These are phyloP conservation scores for Regulus satrapa DNA, from an alignment of 2,113 vertebrate species.

Conservation along the genomic window DNA sequence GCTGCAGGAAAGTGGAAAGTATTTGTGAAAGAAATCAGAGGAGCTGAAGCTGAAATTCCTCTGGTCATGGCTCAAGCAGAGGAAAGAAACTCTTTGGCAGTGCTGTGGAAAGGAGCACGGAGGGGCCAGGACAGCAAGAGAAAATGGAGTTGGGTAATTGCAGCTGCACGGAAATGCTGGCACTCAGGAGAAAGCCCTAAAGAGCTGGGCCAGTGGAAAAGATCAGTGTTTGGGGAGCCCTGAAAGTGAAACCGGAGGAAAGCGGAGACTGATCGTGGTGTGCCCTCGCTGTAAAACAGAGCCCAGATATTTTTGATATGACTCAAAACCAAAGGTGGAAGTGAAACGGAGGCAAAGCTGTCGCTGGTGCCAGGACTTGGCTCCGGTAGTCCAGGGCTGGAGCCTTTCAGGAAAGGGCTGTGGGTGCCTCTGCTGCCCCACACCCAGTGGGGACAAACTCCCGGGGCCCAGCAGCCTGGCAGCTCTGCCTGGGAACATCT, in stretches of 20 bases:
- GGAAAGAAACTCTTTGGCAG: not conserved
- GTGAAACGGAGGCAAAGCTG: not conserved
- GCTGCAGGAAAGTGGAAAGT: constrained; percentile 1
- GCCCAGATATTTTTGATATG: not conserved
- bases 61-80: not conserved
- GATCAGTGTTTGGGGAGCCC: not conserved
- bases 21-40: constrained; percentile 7
- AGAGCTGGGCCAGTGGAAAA: not conserved
- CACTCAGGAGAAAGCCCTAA: not conserved
- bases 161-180: not conserved
- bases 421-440: not conserved
- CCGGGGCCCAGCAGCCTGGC: not conserved
- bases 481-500: not conserved
- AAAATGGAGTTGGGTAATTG: not conserved
- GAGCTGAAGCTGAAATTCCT: constrained; percentile 15
- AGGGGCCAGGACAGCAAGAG: not conserved
- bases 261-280: not conserved
- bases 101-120: not conserved
- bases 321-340: not conserved
- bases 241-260: not conserved
- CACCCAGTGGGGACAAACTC: not conserved
- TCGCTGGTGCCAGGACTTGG: not conserved
- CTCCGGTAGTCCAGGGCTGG: not conserved
- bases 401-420: not conserved
- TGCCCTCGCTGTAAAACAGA: not conserved